Evolutionary conservation across 2,888 invertebrate species (phyloP), one percentile per base, ranked within the genome.

Genomic region (Mimachlamys varia): DNA sequence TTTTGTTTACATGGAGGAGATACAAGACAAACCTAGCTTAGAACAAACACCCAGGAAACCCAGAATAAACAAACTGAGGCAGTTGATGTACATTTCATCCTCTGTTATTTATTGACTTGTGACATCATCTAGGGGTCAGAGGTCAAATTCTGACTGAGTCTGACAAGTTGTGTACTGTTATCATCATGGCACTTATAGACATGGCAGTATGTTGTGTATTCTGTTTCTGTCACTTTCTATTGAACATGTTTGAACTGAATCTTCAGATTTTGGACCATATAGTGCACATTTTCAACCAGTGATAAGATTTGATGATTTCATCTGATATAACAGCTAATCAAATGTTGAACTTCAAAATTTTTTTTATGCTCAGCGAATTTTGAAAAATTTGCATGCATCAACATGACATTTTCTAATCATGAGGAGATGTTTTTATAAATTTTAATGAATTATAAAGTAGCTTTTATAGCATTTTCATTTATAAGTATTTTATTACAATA

Each of bases 21-120:
- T 76, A 76, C 76, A 76, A 33, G 76, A 76, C 76, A 76, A 76
- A 33, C 33, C 27, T 19, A 33, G 76, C 76, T 76, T 15, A 76
- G 76, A 76, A 76, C 76, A 76, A 76, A 33, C 76, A 76, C 17
- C 76, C 33, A 33, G 76, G 76, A 27, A 76, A 33, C 76, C 76
- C 27, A 76, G 33, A 33, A 12, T 76, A 76, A 76, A 76, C 76
- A 76, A 27, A 76, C 76, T 76, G 76, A 76, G 33, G 33, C 22
- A 15, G 33, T 10, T 33, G 76, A 76, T 76, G 76, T 76, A 76
- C 76, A 76, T 76, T 33, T 76, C 33, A 76, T 10, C 27, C 27
- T 76, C 33, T 27, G 33, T 76, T 27, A 33, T 76, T 76, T 27
- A 33, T 76, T 76, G 76, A 76, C 76, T 76, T 33, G 13, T 76